Base-by-base conservation (phyloP, 2,888 invertebrate species). In the Drosophila robusta region DNA sequence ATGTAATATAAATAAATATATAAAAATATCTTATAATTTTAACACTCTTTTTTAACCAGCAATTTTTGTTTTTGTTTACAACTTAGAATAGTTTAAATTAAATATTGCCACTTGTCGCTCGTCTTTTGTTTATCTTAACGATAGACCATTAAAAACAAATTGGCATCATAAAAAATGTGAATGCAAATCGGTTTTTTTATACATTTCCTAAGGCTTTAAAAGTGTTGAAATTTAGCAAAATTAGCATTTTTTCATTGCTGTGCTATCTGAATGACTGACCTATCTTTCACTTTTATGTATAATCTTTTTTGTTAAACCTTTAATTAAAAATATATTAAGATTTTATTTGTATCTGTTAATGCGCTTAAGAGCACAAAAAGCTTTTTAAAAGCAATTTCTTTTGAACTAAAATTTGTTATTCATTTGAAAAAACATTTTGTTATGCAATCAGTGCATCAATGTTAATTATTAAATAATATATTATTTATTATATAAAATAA, bases 241-340 rank as follows among this genome's bases (percentile, higher is more conserved):
- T 34, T 60, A 39, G 9, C 34, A 49, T 49, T 36, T 12, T 24
- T 39, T n/a, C n/a, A 45, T 60, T 41, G 29, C 1, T 36, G 5
- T 2, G 36, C 8, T 38, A 41, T 18, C 24, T n/a, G 16, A 16
- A 14, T 67, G 36, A 14, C 34, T 44, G n/a, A 22, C 1, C 1
- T 18, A 18, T 68, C 57, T 57, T 57, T 67, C 50, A 67, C 50
- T 58, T 67, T 55, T 26, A 9, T 16, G 34, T 7, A 45, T 34
- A 22, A 45, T 52, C 16, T 45, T 39, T 26, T 36, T 26, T 4
- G 47, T 12, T 4, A 32, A 34, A 12, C 18, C 14, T 3, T 24
- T 34, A 11, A 24, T 9, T 29, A 46, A 16, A 6, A 8, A n/a
- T 44, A 24, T 36, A 16, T 26, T 26, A 22, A 9, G 22, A n/a